Conservation (phyloP, 2,797 vertebrate genomes). For the Ciconia nigra region DNA sequence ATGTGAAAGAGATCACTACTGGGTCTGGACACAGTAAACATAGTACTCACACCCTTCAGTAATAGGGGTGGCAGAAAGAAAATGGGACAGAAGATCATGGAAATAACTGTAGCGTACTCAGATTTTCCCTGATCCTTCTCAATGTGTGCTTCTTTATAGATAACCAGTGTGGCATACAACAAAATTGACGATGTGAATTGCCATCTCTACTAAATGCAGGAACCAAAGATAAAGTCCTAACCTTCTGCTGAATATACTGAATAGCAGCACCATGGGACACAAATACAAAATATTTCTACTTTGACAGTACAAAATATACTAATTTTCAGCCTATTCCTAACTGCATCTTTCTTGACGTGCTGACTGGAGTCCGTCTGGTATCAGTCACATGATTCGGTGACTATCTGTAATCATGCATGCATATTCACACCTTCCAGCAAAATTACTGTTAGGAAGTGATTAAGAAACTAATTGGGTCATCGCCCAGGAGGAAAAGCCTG, state of each 20-base stretch:
- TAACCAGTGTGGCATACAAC: not conserved
- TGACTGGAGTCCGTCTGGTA: not conserved
- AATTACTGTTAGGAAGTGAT: not conserved
- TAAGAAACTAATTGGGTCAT: constrained; percentile 31
- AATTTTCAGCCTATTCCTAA: not conserved
- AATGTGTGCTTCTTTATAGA: not conserved
- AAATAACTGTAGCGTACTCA: not conserved
- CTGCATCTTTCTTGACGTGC: not conserved
- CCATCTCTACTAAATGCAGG: not conserved
- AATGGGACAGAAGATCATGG: not conserved
- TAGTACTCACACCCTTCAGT: not conserved
- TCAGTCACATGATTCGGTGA: not conserved
- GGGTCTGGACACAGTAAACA: not conserved
- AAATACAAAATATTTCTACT: not conserved
- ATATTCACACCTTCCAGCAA: not conserved
- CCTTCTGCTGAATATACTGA: not conserved
- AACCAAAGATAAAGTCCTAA: not conserved
- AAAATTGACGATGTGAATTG: not conserved
- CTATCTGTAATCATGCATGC: not conserved
- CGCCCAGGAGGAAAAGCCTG: not conserved
- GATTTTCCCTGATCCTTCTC: not conserved
- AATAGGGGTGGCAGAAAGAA: not conserved
- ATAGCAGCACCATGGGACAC: not conserved
- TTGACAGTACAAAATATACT: not conserved
- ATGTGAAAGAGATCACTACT: not conserved